Percentiles rank a stretch among this genome's conserved stretches.
Conservation (phyloP, 2,797 vertebrate genomes). For the Carcharodon carcharias region DNA sequence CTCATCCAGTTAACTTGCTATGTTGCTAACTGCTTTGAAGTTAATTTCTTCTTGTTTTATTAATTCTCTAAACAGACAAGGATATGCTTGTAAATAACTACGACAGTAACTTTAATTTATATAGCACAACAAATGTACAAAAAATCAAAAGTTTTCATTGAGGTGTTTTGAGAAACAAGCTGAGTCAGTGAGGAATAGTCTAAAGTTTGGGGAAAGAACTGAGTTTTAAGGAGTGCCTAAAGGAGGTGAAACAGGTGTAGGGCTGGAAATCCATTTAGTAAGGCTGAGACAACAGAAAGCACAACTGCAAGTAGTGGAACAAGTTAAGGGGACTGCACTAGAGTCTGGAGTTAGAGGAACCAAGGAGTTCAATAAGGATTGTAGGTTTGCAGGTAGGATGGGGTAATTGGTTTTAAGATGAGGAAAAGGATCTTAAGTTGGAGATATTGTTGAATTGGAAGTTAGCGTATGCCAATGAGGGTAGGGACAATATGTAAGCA, state of each 20-base stretch:
- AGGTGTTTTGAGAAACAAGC: background rate
- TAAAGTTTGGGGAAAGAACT: background rate
- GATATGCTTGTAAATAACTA: background rate
- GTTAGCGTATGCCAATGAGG: background rate
- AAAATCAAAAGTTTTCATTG: background rate
- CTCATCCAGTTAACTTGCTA: background rate
- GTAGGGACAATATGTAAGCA: background rate
- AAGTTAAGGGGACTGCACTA: background rate
- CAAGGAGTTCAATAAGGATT: background rate
- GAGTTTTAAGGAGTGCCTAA: background rate
- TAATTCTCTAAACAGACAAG: background rate
- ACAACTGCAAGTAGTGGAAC: background rate
- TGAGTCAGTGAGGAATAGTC: no score
- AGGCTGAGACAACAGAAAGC: background rate
- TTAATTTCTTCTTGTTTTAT: background rate
- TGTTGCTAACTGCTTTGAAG: background rate
- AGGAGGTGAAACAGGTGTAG: background rate
- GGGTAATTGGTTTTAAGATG: background rate
- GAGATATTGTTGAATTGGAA: background rate
- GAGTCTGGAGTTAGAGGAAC: background rate
- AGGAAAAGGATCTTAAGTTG: background rate
- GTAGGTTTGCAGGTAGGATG: background rate
- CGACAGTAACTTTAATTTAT: background rate
- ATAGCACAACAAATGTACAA: background rate
- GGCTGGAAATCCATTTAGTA: background rate